Conservation (phyloP, 1,140 invertebrate species). For the Medauroidea extradentata region DNA sequence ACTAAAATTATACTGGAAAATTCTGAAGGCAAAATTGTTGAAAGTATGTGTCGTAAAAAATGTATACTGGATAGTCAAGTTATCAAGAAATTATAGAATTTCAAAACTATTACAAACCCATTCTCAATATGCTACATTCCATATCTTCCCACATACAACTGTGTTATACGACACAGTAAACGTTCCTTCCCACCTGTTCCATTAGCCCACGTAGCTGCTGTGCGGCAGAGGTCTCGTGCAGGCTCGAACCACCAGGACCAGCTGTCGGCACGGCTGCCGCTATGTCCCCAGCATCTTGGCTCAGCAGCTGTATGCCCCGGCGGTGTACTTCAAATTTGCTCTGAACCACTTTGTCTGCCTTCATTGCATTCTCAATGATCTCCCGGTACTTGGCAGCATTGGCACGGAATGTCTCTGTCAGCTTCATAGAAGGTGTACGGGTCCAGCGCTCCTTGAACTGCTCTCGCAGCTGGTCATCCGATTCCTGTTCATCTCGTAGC, state of each 20-base stretch:
- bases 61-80: no score
- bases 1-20: no score
- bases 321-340: slow-evolving; percentile 81
- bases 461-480: slow-evolving; percentile 78
- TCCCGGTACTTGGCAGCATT: slow-evolving; percentile 88
- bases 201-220: slow-evolving; percentile 71
- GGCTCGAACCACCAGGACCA: slow-evolving; percentile 43
- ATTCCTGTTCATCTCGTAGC: slow-evolving; percentile 86
- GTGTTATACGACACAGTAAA: no score
- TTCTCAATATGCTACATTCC: no score
- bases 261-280: slow-evolving; percentile 58
- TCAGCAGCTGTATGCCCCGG: slow-evolving; percentile 77
- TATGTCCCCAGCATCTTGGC: slow-evolving; percentile 63
- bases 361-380: slow-evolving; percentile 88
- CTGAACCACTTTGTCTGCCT: slow-evolving; percentile 74
- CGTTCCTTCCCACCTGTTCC: slow-evolving; percentile 54
- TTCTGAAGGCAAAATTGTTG: no score
- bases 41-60: no score
- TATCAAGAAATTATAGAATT: no score
- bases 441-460: slow-evolving; percentile 94
- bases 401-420: slow-evolving; percentile 82
- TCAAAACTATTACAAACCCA: no score
- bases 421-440: slow-evolving; percentile 77
- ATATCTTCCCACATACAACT: no score
- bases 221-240: slow-evolving; percentile 57